Base-by-base conservation (phyloP, 1,140 invertebrate genomes). In the Leptonema lineaticorne region DNA sequence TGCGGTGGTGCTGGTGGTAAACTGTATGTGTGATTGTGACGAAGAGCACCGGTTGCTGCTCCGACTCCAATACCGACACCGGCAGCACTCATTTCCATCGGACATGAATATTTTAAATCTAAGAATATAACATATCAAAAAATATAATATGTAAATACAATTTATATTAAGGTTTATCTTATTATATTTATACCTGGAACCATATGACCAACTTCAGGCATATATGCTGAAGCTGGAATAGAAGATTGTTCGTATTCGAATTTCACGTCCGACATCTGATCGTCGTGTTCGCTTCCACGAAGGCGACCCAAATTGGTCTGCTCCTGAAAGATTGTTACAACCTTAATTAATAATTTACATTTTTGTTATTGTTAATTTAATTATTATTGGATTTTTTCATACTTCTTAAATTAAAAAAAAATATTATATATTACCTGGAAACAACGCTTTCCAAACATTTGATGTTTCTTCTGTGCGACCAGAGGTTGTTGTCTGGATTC, bases 401-500 rank as follows among this genome's bases (percentile, higher is more conserved):
- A 8, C 26, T 8, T 5, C 11, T 33, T 5, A 33, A 33, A 33
- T 33, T 5, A 5, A 20, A 50, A 20, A 50, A 22, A 5, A 50
- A 53, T 11, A 26, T 53, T 26, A 53, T 11, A 58, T 6, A 37
- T 45, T 76, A 84, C 91, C 77, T 93, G 90, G 72, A 92, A 89
- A 76, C 90, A 92, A 71, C 92, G 78, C 75, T 94, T 94, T 11
- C 92, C 93, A 76, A 93, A 95, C 87, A 95, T 89, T 73, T 95
- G 92, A 78, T 95, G 92, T 78, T 95, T 95, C 82, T 95, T 95
- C 77, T 94, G 92, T 0, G 92, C 89, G n/a, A 93, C 87, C 41
- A 90, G 85, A 71, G 89, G 82, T 82, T 79, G 4, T 76, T 81
- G 63, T 74, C 78, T 20, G 75, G 74, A 48, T 76, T 82, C 71